Evolutionary conservation across 2,888 invertebrate species (phyloP).

Genomic region (Ceratothoa steindachneri): DNA sequence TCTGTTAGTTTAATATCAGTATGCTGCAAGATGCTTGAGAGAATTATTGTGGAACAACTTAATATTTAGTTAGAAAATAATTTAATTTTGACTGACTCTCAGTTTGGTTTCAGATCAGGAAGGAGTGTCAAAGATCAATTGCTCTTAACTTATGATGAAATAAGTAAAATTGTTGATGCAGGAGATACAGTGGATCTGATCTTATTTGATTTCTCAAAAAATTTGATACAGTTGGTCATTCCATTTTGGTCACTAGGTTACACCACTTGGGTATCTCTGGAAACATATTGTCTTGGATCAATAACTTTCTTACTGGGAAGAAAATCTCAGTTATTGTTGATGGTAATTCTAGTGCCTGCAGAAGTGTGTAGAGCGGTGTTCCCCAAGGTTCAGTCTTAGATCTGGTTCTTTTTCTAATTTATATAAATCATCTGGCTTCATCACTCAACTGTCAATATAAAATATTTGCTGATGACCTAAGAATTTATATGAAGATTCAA

Average conservation of each 20-base stretch:
- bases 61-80: not conserved
- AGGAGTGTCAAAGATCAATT: conserved; percentile 1
- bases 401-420: not conserved
- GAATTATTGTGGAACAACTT: conserved; percentile 4
- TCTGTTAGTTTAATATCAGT: not conserved
- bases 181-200: not conserved
- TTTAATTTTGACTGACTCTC: not conserved
- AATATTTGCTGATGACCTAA: not conserved
- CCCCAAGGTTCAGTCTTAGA: not conserved
- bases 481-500: not conserved
- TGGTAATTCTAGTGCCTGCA: not conserved
- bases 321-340: not conserved
- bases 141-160: not conserved
- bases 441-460: not conserved
- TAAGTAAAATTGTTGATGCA: not conserved
- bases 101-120: not conserved
- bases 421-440: not conserved
- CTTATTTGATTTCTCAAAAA: not conserved
- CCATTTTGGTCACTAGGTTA: not conserved
- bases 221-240: not conserved
- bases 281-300: not conserved
- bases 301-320: not conserved
- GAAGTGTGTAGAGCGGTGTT: not conserved
- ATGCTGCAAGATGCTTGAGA: not conserved
- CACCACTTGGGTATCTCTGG: not conserved